A percentile compares a stretch with the other conserved stretches of the same genome.
These are phyloP conservation scores for Megalops cyprinoides DNA, from an alignment of 2,797 vertebrate genomes.

Conservation along the genomic window DNA sequence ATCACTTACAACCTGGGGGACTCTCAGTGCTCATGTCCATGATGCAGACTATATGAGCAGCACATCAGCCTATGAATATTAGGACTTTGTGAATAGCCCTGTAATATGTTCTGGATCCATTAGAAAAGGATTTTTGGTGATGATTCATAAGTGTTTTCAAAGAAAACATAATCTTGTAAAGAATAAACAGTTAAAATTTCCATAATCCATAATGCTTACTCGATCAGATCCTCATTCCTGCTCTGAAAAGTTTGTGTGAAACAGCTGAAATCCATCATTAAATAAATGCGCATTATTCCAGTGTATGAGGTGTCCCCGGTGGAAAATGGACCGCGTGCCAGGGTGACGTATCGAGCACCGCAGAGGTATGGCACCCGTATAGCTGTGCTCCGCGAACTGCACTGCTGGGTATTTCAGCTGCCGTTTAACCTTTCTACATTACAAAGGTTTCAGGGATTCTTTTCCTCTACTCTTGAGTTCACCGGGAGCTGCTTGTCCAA, in stretches of 20 bases:
- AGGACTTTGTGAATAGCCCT: too few relatives aligned
- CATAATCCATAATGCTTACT: not conserved
- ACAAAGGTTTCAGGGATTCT: not conserved
- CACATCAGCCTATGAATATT: too few relatives aligned
- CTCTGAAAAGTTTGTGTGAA: not conserved
- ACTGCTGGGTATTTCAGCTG: not conserved
- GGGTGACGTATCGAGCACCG: not conserved
- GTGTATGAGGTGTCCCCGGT: not conserved
- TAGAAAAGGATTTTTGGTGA: not conserved
- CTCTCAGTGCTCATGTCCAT: too few relatives aligned
- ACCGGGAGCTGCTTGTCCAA: not conserved
- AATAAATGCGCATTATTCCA: not conserved
- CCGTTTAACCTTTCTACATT: not conserved
- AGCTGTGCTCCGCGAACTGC: not conserved
- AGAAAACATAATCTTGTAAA: not conserved
- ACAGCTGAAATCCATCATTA: not conserved
- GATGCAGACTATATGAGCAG: too few relatives aligned
- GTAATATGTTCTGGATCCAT: not conserved
- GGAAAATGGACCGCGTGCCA: not conserved
- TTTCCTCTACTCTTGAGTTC: not conserved
- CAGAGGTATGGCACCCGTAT: not conserved
- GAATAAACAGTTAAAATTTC: not conserved
- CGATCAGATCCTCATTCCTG: not conserved
- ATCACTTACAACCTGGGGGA: not conserved
- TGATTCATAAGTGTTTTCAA: not conserved